These are phyloP conservation scores for Melanotaenia trifasciata DNA, from an alignment of 2,797 vertebrate species.

Conservation along the genomic window DNA sequence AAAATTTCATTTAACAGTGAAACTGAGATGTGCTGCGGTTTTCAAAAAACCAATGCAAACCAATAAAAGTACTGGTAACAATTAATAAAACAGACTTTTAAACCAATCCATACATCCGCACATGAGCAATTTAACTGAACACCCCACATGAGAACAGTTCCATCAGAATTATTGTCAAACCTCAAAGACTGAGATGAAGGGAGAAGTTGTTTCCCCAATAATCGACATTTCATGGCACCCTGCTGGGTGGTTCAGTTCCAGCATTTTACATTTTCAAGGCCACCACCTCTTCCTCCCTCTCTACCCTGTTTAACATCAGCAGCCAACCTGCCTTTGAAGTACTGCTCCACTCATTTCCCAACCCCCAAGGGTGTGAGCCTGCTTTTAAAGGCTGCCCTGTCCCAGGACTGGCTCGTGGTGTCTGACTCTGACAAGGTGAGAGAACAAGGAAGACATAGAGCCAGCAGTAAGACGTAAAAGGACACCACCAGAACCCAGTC, in stretches of 20 bases:
- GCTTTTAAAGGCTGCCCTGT: conserved; percentile 67
- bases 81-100: conserved; percentile 11
- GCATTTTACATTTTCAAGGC: conserved; percentile 73
- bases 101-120: conserved; percentile 13
- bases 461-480: conserved; percentile 49
- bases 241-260: conserved; percentile 75
- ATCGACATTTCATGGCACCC: conserved; percentile 79
- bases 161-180: conserved; percentile 58
- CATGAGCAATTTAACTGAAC: conserved; percentile 54
- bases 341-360: conserved; percentile 58
- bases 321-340: conserved; percentile 77
- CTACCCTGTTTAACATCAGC: conserved; percentile 78
- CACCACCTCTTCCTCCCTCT: conserved; percentile 61
- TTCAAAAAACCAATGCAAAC: not conserved
- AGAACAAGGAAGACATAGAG: conserved; percentile 54
- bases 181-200: conserved; percentile 12
- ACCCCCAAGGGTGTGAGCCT: conserved; percentile 63
- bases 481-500: conserved; percentile 32
- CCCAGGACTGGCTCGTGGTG: conserved; percentile 57
- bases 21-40: conserved; percentile 3
- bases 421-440: conserved; percentile 69
- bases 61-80: not conserved
- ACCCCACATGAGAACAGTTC: conserved; percentile 40
- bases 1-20: conserved; percentile 1
- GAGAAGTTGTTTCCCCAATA: conserved; percentile 52